Conservation (phyloP, 2,113 vertebrate species). For the Paramisgurnus dabryanus region DNA sequence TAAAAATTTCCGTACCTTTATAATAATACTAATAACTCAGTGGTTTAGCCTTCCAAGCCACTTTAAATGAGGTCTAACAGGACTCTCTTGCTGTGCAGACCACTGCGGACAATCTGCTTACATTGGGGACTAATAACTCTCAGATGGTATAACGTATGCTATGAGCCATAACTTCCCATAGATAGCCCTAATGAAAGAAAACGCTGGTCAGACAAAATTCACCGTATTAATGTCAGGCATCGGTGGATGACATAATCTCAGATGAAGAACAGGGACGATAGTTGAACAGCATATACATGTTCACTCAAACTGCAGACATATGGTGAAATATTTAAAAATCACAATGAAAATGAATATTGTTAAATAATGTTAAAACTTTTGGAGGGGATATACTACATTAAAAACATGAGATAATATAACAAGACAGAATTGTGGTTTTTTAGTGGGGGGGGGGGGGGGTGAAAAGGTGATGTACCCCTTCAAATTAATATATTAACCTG, state of each 20-base stretch:
- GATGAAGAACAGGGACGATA: not conserved
- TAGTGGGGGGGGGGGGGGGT: too few species aligned
- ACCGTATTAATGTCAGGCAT: not conserved
- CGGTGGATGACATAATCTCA: not conserved
- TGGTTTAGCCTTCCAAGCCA: constrained; percentile 80
- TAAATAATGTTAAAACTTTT: not conserved
- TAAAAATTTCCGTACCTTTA: constrained; percentile 83
- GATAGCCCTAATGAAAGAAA: constrained; percentile 58
- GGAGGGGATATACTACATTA: too few species aligned
- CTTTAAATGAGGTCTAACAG: constrained; percentile 88
- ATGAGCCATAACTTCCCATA: constrained; percentile 72
- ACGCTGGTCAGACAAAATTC: constrained; percentile 16
- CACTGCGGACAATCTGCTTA: constrained; percentile 80
- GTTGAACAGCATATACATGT: not conserved
- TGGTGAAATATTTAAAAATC: not conserved
- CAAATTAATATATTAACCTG: too few species aligned
- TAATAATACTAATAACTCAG: constrained; percentile 84
- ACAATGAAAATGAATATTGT: not conserved
- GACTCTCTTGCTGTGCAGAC: constrained; percentile 73
- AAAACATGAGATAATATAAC: too few species aligned
- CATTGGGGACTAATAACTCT: constrained; percentile 82
- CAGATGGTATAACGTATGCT: constrained; percentile 77
- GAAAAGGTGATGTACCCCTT: too few species aligned
- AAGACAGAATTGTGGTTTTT: too few species aligned
- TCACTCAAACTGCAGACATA: not conserved